These are phyloP conservation scores for Gopherus evgoodei DNA, from an alignment of 2,113 vertebrate genomes.

Conservation along the genomic window DNA sequence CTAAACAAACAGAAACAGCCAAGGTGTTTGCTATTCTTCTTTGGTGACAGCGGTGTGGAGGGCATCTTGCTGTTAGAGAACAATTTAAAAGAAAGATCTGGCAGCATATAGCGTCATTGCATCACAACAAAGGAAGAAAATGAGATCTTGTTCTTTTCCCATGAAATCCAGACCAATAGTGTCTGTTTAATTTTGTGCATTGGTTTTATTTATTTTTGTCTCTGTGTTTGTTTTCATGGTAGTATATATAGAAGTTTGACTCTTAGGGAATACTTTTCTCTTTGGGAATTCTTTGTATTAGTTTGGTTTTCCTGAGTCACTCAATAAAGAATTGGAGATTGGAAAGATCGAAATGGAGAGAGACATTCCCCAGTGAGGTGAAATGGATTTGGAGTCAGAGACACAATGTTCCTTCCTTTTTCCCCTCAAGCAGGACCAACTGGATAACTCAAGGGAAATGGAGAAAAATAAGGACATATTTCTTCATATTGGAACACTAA, in stretches of 20 bases:
- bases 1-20: slow-evolving; percentile 60
- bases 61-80: slow-evolving; percentile 56
- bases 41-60: slow-evolving; percentile 54
- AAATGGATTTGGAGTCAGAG: slow-evolving; percentile 5
- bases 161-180: slow-evolving; percentile 58
- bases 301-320: neutral
- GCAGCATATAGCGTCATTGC: neutral
- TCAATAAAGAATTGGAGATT: slow-evolving; percentile 48
- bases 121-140: slow-evolving; percentile 62
- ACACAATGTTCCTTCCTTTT: slow-evolving; percentile 9
- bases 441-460: neutral
- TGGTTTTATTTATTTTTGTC: slow-evolving; percentile 47
- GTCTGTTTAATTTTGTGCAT: slow-evolving; percentile 17
- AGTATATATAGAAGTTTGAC: slow-evolving; percentile 20
- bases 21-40: slow-evolving; percentile 59
- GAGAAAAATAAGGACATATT: neutral
- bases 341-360: slow-evolving; percentile 47
- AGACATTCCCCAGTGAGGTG: slow-evolving; percentile 14
- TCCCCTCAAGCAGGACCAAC: neutral
- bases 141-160: slow-evolving; percentile 28
- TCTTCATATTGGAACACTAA: slow-evolving; percentile 4
- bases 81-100: slow-evolving; percentile 62
- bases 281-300: slow-evolving; percentile 44
- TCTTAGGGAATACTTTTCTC: slow-evolving; percentile 12
- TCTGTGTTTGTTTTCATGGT: slow-evolving; percentile 21